phyloP scores from a whole-genome alignment of 2,888 invertebrate genomes.

The Blastobasis lacticolella region DNA sequence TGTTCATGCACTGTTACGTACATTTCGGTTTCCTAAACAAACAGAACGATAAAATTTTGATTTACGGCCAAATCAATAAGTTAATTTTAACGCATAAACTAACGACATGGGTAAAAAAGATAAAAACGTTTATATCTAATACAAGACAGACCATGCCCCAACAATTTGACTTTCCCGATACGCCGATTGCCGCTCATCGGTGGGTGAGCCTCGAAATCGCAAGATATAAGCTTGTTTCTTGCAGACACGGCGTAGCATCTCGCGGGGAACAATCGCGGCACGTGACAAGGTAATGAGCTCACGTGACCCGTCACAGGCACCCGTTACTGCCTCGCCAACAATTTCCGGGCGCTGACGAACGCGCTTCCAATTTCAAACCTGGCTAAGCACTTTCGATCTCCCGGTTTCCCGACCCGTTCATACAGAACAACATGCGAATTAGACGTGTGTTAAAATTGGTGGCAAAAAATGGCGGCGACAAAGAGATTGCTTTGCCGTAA shows the following conservation, averaged over 20 bases:
- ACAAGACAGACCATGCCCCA: background rate
- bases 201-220: background rate
- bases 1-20: too few species aligned
- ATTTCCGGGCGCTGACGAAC: conserved; percentile 63
- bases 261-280: conserved; percentile 22
- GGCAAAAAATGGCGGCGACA: too few species aligned
- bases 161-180: background rate
- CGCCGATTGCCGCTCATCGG: background rate
- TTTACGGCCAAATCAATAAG: background rate
- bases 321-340: conserved; percentile 41
- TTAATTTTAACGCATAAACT: background rate
- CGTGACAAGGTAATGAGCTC: conserved; percentile 53
- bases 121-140: background rate
- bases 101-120: background rate
- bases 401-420: conserved; percentile 39
- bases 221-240: background rate
- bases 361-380: conserved; percentile 67
- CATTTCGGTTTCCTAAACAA: background rate
- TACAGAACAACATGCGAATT: background rate
- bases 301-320: conserved; percentile 43
- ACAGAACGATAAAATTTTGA: too few species aligned
- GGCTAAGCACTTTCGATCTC: conserved; percentile 56
- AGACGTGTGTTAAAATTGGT: too few species aligned
- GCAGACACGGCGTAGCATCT: conserved; percentile 16
- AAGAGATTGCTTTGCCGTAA: too few species aligned